Evolutionary conservation across 2,888 invertebrate species (phyloP).

Genomic region (Heliconius charithonia): DNA sequence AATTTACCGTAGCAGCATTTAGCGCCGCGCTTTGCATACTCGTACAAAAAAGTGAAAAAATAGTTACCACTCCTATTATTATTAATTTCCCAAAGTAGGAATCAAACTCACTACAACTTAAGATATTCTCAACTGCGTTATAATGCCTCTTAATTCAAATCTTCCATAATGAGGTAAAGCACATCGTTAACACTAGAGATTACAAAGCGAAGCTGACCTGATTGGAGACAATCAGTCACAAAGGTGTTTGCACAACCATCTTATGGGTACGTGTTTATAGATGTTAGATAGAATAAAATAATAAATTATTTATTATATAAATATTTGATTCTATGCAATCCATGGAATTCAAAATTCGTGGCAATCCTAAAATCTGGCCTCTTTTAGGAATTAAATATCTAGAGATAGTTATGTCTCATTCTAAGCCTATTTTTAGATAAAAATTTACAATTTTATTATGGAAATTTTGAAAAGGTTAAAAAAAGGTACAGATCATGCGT

Average conservation of each 20-base stretch:
- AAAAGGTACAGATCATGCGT: too few relatives aligned
- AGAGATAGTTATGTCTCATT: too few relatives aligned
- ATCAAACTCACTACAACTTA: background rate
- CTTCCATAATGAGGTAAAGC: background rate
- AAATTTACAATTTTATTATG: too few relatives aligned
- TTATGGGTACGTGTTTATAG: background rate
- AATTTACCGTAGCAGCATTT: background rate
- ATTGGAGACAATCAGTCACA: slow-evolving; percentile 22
- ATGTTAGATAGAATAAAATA: background rate
- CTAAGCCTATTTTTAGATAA: too few relatives aligned
- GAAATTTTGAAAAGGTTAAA: too few relatives aligned
- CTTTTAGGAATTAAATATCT: too few relatives aligned
- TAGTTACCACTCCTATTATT: too few relatives aligned
- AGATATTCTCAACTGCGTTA: background rate
- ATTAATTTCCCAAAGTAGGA: background rate
- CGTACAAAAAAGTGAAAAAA: too few relatives aligned
- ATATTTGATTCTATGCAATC: too few relatives aligned
- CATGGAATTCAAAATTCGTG: too few relatives aligned
- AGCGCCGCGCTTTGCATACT: background rate
- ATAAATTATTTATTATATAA: too few relatives aligned
- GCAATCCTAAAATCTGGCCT: too few relatives aligned
- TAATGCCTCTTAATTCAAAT: background rate
- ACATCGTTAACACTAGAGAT: slow-evolving; percentile 7
- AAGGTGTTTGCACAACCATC: background rate
- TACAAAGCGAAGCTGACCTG: slow-evolving; percentile 12